Base-by-base conservation (phyloP, 2,888 invertebrate genomes). In the Galerucella nymphaeae region DNA sequence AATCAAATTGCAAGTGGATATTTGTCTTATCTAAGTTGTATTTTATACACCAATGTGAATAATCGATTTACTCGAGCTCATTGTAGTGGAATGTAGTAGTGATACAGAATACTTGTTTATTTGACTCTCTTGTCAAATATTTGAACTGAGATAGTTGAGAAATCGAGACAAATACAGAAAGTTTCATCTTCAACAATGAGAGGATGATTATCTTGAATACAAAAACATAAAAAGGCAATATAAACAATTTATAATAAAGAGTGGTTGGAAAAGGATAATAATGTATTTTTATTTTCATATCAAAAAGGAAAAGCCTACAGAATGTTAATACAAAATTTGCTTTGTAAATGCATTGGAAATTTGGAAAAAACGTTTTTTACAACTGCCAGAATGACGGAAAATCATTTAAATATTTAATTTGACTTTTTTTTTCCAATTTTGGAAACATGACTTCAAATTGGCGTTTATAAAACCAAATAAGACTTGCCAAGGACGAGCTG, bases 71-170 rank as follows among this genome's bases (percentile, higher is more conserved):
- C 53, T 63, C 16, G 23, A 69, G 63, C 30, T 55, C 50, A 62
- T n/a, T 63, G 30, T 50, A 57, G 41, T 50, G 62, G 55, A 62
- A 62, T 38, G 42, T 55, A 23, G 62, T 38, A 55, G 55, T 63
- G 69, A 69, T 69, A 63, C 55, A 69, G 23, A 62, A 53, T 69
- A 20, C 62, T 69, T 62, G 23, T 62, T 53, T 69, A 53, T 53
- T 62, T 69, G 62, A n/a, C 69, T 69, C 59, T 67, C 14, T 41
- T 55, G 55, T 69, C 41, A 62, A 69, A 69, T 69, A 69, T 69
- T 69, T 62, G 55, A 53, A 53, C 62, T 62, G 30, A n/a, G 61
- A 65, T 53, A 53, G 45, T 67, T 68, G 61, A 11, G 38, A 61
- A 53, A 41, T 57, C 30, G 30, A 30, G 55, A 20, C 8, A 48